These are phyloP conservation scores for Zoanthus sansibaricus DNA, from an alignment of 92 coral and sea anemone species.

Conservation along the genomic window DNA sequence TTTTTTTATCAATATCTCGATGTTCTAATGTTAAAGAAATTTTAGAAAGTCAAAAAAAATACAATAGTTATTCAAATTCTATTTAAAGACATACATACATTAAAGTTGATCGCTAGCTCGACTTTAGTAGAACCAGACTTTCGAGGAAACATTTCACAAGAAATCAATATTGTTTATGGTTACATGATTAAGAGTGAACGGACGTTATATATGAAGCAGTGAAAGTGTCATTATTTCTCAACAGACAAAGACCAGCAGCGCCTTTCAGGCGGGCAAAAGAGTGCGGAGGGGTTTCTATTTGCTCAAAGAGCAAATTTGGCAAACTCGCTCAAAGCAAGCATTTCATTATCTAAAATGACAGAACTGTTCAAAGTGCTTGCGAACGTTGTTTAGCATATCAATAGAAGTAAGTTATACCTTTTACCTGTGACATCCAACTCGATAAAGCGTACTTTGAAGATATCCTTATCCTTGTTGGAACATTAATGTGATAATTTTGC, in stretches of 20 bases:
- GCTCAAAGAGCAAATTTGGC: background rate
- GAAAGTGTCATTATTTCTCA: conserved; percentile 37
- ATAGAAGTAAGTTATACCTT: conserved; percentile 4
- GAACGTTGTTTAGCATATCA: conserved; percentile 18
- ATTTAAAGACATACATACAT: conserved; percentile 8
- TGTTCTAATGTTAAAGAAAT: background rate
- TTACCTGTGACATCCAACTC: background rate
- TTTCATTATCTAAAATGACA: conserved; percentile 5
- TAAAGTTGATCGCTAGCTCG: no score
- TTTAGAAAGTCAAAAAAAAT: background rate
- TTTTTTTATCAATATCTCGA: background rate
- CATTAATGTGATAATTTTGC: no score
- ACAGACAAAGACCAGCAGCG: conserved; percentile 7
- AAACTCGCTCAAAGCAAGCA: background rate
- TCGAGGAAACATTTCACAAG: background rate
- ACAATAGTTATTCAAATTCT: background rate
- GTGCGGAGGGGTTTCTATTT: conserved; percentile 5
- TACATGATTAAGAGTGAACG: conserved; percentile 13
- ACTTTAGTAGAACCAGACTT: background rate
- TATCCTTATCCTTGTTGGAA: conserved; percentile 9
- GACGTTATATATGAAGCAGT: conserved; percentile 17
- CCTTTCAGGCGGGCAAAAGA: background rate
- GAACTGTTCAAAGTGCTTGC: background rate
- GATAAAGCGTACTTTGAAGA: background rate
- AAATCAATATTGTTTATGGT: background rate